These are phyloP conservation scores for Sesamia inferens DNA, from an alignment of 2,888 invertebrate species.

Conservation along the genomic window DNA sequence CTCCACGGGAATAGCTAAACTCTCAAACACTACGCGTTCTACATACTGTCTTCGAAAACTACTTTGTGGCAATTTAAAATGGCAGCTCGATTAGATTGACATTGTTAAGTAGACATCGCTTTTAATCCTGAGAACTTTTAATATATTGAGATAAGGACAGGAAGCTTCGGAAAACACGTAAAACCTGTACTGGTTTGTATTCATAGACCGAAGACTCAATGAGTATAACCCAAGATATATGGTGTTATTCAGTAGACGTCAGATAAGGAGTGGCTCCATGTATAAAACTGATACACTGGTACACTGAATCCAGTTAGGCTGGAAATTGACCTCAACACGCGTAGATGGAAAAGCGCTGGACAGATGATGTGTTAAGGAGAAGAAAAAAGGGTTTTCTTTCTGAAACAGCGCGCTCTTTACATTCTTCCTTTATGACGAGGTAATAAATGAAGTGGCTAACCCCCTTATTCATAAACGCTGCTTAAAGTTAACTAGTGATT, in stretches of 20 bases:
- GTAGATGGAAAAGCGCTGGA: neutral
- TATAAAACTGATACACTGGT: neutral
- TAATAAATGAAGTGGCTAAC: too few species aligned
- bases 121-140: neutral
- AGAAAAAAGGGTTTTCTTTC: neutral
- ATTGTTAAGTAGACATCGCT: too few species aligned
- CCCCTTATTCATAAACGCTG: too few species aligned
- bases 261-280: neutral
- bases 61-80: neutral
- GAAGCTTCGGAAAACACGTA: neutral
- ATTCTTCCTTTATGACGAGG: neutral
- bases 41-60: constrained; percentile 7
- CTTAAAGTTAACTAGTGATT: too few species aligned
- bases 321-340: neutral
- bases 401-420: neutral
- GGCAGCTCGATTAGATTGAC: neutral
- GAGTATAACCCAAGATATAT: neutral
- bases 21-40: constrained; percentile 13
- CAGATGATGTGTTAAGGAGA: neutral
- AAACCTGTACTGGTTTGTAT: neutral
- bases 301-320: too few species aligned
- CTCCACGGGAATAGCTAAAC: constrained; percentile 42
- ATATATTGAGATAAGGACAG: neutral
- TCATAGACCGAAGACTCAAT: too few species aligned
- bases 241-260: neutral